Evolutionary conservation across 2,888 invertebrate genomes (phyloP), one percentile per base, ranked within the genome.

Genomic region (Drosophila austrosaltans): DNA sequence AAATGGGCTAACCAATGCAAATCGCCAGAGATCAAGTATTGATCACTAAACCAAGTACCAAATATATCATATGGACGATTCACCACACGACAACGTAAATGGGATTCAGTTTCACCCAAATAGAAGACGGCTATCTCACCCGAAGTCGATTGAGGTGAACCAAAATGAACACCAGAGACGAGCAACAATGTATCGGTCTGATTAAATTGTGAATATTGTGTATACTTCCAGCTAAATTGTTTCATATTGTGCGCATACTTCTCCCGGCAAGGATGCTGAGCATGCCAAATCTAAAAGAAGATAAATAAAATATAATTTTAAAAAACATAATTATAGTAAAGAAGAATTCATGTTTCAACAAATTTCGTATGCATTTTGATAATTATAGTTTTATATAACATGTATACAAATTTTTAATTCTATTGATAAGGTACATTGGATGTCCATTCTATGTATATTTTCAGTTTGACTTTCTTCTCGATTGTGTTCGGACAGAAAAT

Each of bases 121-220:
- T 94, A 95, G 90, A 97, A 97, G 12, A 97, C 96, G n/a, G 96
- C 96, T 71, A 97, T 97, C 93, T 97, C 97, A 8, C 97, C 97
- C 0, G 96, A 96, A 1, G 96, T 96, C 82, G 95, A 96, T 78
- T 95, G 95, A 0, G 95, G 94, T 2, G 91, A 89, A 7, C 96
- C 96, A 92, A 96, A 96, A 91, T 96, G 96, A 53, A 97, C 96
- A 16, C 97, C 97, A 3, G 97, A 97, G 0, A 97, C 97, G 32
- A 97, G 93, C 0, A 97, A 93, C 20, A 97, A 92, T 0, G 96
- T 96, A 91, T 97, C 97, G 7, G 95, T 94, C 81, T 95, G 95
- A 93, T 97, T 97, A 87, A 97, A 97, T 91, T 97, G 96, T 0
- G 96, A 96, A 91, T 95, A 97, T 91, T 97, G 97, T 0, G 97